A percentile compares a stretch with the other conserved stretches of the same genome.
phyloP scores from a whole-genome alignment of 2,797 vertebrate species.

The Lates japonicus region DNA sequence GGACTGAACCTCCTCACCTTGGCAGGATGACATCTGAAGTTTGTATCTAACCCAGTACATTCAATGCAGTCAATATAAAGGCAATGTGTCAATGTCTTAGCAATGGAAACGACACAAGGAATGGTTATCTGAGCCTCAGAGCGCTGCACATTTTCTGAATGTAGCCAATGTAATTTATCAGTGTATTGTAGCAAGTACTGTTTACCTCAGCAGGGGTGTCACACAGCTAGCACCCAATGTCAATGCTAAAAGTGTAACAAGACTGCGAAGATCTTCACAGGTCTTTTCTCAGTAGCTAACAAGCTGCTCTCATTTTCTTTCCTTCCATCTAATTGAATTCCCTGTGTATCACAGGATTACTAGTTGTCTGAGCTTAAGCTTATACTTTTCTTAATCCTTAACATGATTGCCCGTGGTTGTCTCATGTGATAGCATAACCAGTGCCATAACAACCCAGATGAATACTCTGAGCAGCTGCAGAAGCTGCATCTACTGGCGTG shows the following conservation, averaged over 20 bases:
- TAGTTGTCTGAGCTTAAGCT: slow-evolving; percentile 52
- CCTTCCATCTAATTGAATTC: slow-evolving; percentile 55
- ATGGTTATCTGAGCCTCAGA: slow-evolving; percentile 4
- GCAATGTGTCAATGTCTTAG: slow-evolving; percentile 15
- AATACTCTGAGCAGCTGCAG: slow-evolving; percentile 17
- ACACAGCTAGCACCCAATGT: slow-evolving; percentile 17
- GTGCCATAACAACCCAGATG: slow-evolving; percentile 7
- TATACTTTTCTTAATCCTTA: slow-evolving; percentile 54
- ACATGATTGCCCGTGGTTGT: slow-evolving; percentile 47
- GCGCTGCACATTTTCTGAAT: slow-evolving; percentile 24
- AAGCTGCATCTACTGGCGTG: background rate
- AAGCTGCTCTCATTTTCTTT: slow-evolving; percentile 33
- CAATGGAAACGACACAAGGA: background rate
- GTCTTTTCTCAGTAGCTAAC: slow-evolving; percentile 6
- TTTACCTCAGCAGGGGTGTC: slow-evolving; percentile 41
- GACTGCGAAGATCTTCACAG: slow-evolving; percentile 24
- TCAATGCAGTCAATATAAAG: slow-evolving; percentile 19
- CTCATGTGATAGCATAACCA: slow-evolving; percentile 38
- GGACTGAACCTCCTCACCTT: background rate
- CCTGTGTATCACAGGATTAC: slow-evolving; percentile 46
- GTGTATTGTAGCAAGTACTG: slow-evolving; percentile 27
- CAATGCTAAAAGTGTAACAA: slow-evolving; percentile 15
- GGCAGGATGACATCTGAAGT: background rate
- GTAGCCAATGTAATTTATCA: slow-evolving; percentile 35
- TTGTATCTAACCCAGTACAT: slow-evolving; percentile 1